Percentiles rank a stretch among this genome's conserved stretches.
These are phyloP conservation scores for Pachydiplax longipennis DNA, from an alignment of 2,888 invertebrate species.

Conservation along the genomic window DNA sequence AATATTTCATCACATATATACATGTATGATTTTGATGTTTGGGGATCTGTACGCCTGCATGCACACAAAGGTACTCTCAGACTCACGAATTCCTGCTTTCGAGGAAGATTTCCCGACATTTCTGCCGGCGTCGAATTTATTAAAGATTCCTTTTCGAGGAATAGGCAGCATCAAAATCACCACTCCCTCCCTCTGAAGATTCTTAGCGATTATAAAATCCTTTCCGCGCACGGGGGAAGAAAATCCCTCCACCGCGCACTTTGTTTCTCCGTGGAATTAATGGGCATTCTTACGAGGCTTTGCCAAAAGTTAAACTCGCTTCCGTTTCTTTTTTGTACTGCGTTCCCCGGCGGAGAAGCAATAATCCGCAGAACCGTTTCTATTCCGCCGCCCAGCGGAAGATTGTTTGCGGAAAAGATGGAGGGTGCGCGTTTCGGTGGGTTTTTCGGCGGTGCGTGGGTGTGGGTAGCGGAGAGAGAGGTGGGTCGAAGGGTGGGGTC, in stretches of 20 bases:
- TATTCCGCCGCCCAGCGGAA: conserved; percentile 4
- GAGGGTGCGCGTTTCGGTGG: not conserved
- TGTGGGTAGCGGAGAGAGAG: not conserved
- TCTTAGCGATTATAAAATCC: conserved; percentile 25
- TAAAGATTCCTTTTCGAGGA: conserved; percentile 7
- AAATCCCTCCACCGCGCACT: not conserved
- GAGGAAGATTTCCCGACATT: not conserved
- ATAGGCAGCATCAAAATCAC: conserved; percentile 5
- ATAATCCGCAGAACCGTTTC: conserved; percentile 20
- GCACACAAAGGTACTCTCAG: too few relatives aligned
- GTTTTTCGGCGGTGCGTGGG: not conserved
- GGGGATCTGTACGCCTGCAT: too few relatives aligned
- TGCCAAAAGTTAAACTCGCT: not conserved
- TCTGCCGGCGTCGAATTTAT: not conserved
- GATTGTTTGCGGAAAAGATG: conserved; percentile 41
- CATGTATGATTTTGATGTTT: too few relatives aligned
- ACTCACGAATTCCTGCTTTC: too few relatives aligned
- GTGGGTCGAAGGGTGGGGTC: not conserved
- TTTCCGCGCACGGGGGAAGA: not conserved
- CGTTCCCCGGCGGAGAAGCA: not conserved
- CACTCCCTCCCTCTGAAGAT: not conserved
- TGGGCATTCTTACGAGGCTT: conserved; percentile 35
- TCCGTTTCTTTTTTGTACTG: conserved; percentile 12
- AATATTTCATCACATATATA: too few relatives aligned
- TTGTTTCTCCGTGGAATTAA: conserved; percentile 24